phyloP scores from a whole-genome alignment of 2,888 invertebrate species.

The Horisme vitalbata region DNA sequence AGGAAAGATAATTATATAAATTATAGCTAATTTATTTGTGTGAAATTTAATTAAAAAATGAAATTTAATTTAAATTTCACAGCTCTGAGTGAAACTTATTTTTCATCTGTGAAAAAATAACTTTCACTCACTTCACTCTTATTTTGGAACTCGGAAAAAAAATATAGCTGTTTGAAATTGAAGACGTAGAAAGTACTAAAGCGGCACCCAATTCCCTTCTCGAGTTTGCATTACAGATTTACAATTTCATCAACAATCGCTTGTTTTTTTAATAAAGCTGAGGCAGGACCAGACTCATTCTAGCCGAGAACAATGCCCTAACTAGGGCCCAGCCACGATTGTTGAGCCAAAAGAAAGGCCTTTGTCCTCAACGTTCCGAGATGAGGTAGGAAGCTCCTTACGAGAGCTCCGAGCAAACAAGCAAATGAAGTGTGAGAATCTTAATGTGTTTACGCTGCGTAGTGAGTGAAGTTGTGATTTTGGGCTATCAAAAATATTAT shows the following conservation, averaged over 20 bases:
- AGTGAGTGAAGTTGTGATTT: background rate
- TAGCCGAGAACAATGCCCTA: constrained; percentile 62
- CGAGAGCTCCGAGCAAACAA: constrained; percentile 39
- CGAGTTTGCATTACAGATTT: constrained; percentile 15
- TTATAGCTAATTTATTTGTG: too few relatives aligned
- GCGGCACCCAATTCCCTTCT: constrained; percentile 5
- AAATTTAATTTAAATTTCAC: too few relatives aligned
- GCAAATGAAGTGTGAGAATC: constrained; percentile 35
- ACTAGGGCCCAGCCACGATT: constrained; percentile 62
- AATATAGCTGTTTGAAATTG: background rate
- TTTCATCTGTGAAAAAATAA: too few relatives aligned
- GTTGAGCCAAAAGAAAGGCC: constrained; percentile 57
- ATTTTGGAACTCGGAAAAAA: too few relatives aligned
- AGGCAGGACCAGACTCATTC: constrained; percentile 43
- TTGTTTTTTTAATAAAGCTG: constrained; percentile 48
- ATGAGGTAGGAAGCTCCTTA: constrained; percentile 48
- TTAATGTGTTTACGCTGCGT: constrained; percentile 24
- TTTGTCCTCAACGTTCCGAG: constrained; percentile 58
- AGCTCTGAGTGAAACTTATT: too few relatives aligned
- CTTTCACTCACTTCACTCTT: too few relatives aligned
- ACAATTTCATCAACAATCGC: constrained; percentile 20
- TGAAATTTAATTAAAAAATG: too few relatives aligned
- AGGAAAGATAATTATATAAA: too few relatives aligned
- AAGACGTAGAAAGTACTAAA: background rate
- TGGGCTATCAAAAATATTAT: background rate